Evolutionary conservation across 2,113 vertebrate species (phyloP).

Genomic region (Perccottus glenii): DNA sequence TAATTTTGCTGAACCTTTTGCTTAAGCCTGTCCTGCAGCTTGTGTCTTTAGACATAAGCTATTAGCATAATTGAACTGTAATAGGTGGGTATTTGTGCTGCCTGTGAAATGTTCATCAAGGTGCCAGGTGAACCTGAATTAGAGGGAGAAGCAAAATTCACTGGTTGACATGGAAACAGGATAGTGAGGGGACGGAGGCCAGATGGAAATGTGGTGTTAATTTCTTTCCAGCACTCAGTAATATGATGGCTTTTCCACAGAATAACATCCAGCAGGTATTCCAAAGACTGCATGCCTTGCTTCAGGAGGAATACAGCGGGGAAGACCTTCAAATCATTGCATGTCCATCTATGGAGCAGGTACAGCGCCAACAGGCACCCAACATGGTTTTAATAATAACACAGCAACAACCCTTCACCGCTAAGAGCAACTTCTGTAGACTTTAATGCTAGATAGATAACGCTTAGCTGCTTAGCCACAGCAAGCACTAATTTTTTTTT

Average conservation of each 20-base stretch:
- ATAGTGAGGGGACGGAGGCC: conserved; percentile 54
- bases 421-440: conserved; percentile 43
- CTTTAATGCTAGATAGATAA: conserved; percentile 38
- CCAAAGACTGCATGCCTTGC: conserved; percentile 88
- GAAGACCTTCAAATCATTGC: conserved; percentile 95
- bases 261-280: conserved; percentile 97
- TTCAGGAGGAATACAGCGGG: conserved; percentile 93
- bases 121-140: conserved; percentile 62
- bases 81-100: conserved; percentile 57
- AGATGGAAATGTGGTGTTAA: conserved; percentile 65
- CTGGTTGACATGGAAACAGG: conserved; percentile 73
- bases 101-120: conserved; percentile 50
- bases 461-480: conserved; percentile 32
- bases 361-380: conserved; percentile 61
- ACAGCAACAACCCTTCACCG: conserved; percentile 35
- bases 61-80: conserved; percentile 50
- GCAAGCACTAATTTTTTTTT: conserved; percentile 40
- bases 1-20: neutral
- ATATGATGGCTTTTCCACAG: conserved; percentile 72
- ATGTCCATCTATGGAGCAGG: conserved; percentile 97
- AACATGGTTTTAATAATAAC: conserved; percentile 52
- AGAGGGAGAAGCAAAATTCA: conserved; percentile 51
- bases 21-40: conserved; percentile 27
- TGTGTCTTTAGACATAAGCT: conserved; percentile 31
- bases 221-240: conserved; percentile 61